Conservation (phyloP, 1,140 invertebrate species). For the Sogatella furcifera region DNA sequence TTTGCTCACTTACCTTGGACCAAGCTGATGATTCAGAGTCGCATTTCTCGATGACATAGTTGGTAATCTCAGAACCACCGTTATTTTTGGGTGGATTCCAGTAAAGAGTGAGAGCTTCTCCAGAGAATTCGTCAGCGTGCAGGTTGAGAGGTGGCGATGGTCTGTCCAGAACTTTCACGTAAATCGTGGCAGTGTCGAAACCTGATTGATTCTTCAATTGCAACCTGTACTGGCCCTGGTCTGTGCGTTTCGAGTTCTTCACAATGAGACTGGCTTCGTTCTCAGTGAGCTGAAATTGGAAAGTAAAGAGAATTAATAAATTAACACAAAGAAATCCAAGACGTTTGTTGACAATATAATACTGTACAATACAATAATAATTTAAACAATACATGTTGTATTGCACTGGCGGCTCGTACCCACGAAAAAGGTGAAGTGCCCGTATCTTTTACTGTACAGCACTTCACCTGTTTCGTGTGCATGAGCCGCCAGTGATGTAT, state of each 20-base stretch:
- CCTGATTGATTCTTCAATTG: conserved; percentile 91
- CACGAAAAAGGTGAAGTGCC: too few species aligned
- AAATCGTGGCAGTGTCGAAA: conserved; percentile 85
- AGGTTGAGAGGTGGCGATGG: conserved; percentile 79
- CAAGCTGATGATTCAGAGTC: conserved; percentile 72
- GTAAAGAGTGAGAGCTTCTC: conserved; percentile 86
- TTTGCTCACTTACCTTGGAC: conserved; percentile 62
- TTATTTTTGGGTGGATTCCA: conserved; percentile 96
- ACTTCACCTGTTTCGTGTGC: too few species aligned
- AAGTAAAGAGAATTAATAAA: background rate
- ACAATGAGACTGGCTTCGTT: conserved; percentile 82
- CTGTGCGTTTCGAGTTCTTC: conserved; percentile 80
- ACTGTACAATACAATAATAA: too few species aligned
- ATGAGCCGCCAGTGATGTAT: too few species aligned
- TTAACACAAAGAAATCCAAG: background rate
- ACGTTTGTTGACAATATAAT: too few species aligned
- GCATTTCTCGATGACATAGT: conserved; percentile 93
- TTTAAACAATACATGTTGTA: too few species aligned
- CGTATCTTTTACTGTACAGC: too few species aligned
- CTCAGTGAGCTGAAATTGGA: conserved; percentile 52
- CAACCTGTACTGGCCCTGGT: conserved; percentile 85
- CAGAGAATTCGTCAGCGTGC: conserved; percentile 85
- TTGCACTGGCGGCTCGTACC: too few species aligned
- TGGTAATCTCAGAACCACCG: conserved; percentile 88
- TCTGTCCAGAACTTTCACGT: conserved; percentile 87